Evolutionary conservation across 1,140 invertebrate species (phyloP).

Genomic region (Odontomachus brunneus): DNA sequence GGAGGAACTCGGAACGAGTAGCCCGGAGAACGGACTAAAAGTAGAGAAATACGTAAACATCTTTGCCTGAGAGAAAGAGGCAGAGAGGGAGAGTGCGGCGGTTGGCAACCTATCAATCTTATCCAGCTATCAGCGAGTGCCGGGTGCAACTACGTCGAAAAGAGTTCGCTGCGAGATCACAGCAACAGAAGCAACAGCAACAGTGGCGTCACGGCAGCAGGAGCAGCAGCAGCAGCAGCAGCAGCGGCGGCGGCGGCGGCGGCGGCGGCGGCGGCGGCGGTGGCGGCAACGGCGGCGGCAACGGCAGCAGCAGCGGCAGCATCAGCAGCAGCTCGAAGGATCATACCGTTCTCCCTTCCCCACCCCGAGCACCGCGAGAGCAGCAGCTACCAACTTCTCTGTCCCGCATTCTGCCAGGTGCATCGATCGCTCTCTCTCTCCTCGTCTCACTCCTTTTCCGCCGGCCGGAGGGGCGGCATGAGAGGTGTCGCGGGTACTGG

Average conservation of each 20-base stretch:
- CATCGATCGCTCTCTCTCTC: slow-evolving; percentile 72
- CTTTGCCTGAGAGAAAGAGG: background rate
- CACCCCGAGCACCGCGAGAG: background rate
- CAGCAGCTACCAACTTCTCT: slow-evolving; percentile 51
- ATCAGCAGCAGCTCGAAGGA: slow-evolving; percentile 59
- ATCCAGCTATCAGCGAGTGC: slow-evolving; percentile 48
- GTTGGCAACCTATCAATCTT: slow-evolving; percentile 58
- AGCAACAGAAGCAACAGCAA: slow-evolving; percentile 72
- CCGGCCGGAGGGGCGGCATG: slow-evolving; percentile 54
- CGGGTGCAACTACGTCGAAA: slow-evolving; percentile 58
- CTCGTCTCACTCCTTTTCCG: slow-evolving; percentile 53
- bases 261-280: too few relatives aligned
- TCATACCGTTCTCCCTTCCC: slow-evolving; percentile 59
- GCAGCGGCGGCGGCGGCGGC: slow-evolving; percentile 31
- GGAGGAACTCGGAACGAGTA: background rate
- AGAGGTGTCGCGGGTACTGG: slow-evolving; percentile 47
- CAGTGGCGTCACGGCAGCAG: slow-evolving; percentile 67
- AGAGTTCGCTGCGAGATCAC: slow-evolving; percentile 71
- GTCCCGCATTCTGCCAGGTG: slow-evolving; percentile 42
- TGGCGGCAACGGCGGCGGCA: slow-evolving; percentile 63
- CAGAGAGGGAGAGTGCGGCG: background rate
- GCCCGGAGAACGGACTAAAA: slow-evolving; percentile 28
- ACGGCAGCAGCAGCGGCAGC: slow-evolving; percentile 66
- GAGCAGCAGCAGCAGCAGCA: slow-evolving; percentile 60
- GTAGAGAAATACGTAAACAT: slow-evolving; percentile 46